Conservation (phyloP, 2,888 invertebrate genomes). For the Tribolium freemani region DNA sequence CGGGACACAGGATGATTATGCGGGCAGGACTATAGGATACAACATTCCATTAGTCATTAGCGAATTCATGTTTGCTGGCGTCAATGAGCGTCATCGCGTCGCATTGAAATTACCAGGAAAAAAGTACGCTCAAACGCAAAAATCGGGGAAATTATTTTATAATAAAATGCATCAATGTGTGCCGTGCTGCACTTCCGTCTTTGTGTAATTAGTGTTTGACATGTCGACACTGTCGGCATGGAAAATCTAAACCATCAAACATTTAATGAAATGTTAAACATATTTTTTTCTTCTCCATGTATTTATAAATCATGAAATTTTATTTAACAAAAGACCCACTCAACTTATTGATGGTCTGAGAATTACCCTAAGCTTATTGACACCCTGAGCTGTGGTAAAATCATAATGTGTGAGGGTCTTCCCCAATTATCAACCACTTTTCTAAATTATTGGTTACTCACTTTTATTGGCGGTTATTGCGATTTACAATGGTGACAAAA, state of each 20-base stretch:
- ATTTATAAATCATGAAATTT: too few species aligned
- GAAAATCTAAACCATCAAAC: background rate
- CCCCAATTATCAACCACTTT: background rate
- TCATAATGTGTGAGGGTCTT: background rate
- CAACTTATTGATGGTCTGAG: background rate
- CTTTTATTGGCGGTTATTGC: background rate
- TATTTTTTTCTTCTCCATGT: too few species aligned
- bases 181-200: background rate
- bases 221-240: background rate
- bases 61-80: conserved; percentile 28
- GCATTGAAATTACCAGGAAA: background rate
- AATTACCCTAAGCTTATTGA: background rate
- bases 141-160: background rate
- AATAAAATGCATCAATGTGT: background rate
- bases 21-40: conserved; percentile 34
- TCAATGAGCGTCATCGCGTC: conserved; percentile 33
- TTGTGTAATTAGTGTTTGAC: background rate
- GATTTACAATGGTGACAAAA: background rate
- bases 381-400: background rate
- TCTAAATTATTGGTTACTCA: background rate
- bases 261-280: background rate
- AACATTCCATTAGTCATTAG: conserved; percentile 40
- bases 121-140: background rate
- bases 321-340: too few species aligned
- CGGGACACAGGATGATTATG: conserved; percentile 26